Base-by-base conservation (phyloP, 2,888 invertebrate genomes). In the Lasioglossum lativentre region DNA sequence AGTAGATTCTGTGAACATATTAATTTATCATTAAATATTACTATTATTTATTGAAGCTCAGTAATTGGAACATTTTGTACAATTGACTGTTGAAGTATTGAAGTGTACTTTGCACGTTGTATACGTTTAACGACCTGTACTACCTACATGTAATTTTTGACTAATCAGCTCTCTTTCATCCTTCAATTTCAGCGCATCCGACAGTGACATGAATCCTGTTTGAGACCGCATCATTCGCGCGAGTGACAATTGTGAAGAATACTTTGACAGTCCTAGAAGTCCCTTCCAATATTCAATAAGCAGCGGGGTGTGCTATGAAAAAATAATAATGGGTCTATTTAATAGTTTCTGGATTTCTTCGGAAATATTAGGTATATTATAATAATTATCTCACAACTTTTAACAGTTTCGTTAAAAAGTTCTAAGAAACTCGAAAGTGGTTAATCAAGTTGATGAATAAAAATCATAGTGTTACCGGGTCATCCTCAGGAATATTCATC, bases 1-100 rank as follows among this genome's bases (percentile, higher is more conserved):
- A 47, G 88, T 80, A 80, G 19, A 27, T 68, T 12, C 86, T 86
- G 68, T 10, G 23, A n/a, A 38, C 30, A 34, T 10, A 45, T 30
- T 19, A 6, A 34, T 30, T 34, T 0, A 52, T 63, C 63, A 19
- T 34, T 63, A 30, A 47, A 23, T 47, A 23, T 23, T 23, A 52
- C 47, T 2, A 23, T 52, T 23, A 47, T 47, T 6, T 19, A 23
- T 47, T 8, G 23, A 47, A 47, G 19, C 8, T 47, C 23, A 47
- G 19, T 47, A 47, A 47, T 47, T 47, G 2, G 4, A 23, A 47
- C 47, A 47, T 19, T 23, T 19, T 23, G 8, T 47, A 23, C 47
- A 19, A 47, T 47, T 47, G 6, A 6, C 6, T 47, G 19, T 6
- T 19, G 19, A 47, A 47, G 47, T 47, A 23, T 47, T 47, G 5